Conservation (phyloP, 2,113 vertebrate genomes). For the Aegithalos caudatus region DNA sequence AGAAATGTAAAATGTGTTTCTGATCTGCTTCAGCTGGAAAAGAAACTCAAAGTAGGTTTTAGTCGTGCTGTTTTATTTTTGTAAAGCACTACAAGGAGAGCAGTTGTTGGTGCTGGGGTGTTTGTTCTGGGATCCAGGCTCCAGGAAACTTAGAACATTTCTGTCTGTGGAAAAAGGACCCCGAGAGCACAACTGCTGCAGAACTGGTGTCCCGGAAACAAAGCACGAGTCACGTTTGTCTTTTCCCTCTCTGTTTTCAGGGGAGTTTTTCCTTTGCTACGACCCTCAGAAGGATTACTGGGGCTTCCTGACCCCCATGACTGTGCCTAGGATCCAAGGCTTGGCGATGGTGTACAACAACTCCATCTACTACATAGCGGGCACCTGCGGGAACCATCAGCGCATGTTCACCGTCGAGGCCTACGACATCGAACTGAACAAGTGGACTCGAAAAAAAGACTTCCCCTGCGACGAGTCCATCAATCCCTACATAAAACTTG, state of each 20-base stretch:
- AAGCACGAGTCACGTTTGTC: neutral
- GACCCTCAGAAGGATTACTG: slow-evolving; percentile 97
- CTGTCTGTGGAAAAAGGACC: neutral
- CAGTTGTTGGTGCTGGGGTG: neutral
- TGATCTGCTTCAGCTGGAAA: neutral
- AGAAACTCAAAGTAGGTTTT: neutral
- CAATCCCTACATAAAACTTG: slow-evolving; percentile 95
- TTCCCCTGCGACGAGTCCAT: slow-evolving; percentile 96
- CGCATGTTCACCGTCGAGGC: slow-evolving; percentile 96
- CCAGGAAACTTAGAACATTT: rapidly evolving
- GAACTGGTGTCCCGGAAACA: neutral
- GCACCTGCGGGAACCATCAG: slow-evolving; percentile 94
- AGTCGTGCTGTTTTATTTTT: neutral
- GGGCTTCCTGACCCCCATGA: slow-evolving; percentile 94
- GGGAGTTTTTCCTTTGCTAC: slow-evolving; percentile 97
- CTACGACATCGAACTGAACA: slow-evolving; percentile 92
- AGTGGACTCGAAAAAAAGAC: slow-evolving; percentile 89
- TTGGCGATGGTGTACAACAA: slow-evolving; percentile 89
- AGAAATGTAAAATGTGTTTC: neutral
- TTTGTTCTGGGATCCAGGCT: neutral
- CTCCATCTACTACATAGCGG: slow-evolving; percentile 96
- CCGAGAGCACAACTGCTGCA: neutral
- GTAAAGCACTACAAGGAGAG: neutral
- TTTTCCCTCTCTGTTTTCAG: slow-evolving; percentile 69
- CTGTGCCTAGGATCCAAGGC: slow-evolving; percentile 91